A percentile compares a stretch with the other conserved stretches of the same genome.
Evolutionary conservation across 1,140 invertebrate species (phyloP).

Genomic region (Adoxophyes honmai): DNA sequence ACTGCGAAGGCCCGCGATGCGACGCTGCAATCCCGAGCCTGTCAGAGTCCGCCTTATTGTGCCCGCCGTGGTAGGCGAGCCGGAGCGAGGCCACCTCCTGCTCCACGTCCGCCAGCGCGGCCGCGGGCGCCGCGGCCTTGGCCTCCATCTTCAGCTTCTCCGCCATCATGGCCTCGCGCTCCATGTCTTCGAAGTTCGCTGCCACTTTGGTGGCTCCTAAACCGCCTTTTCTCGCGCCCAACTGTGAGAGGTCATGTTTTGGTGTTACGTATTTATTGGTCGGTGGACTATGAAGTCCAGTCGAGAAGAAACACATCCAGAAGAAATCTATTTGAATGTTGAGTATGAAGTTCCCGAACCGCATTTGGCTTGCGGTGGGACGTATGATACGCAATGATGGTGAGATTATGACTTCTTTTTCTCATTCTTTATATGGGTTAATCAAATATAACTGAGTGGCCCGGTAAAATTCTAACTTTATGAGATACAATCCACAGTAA

Average conservation of each 20-base stretch:
- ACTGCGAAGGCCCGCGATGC: constrained; percentile 40
- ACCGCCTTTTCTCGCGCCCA: constrained; percentile 92
- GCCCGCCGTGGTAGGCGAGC: constrained; percentile 90
- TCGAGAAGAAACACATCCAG: too few species aligned
- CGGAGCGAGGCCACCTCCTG: constrained; percentile 86
- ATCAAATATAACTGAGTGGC: too few species aligned
- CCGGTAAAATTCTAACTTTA: too few species aligned
- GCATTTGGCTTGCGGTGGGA: too few species aligned
- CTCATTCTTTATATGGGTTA: too few species aligned
- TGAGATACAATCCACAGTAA: too few species aligned
- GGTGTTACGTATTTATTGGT: too few species aligned
- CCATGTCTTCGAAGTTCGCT: constrained; percentile 97
- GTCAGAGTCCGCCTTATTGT: constrained; percentile 92
- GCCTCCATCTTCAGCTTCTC: constrained; percentile 85
- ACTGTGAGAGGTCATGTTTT: constrained; percentile 55
- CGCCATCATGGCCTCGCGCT: constrained; percentile 89
- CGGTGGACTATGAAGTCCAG: too few species aligned
- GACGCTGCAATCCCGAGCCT: constrained; percentile 92
- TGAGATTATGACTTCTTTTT: too few species aligned
- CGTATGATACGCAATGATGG: too few species aligned
- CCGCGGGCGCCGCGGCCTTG: constrained; percentile 54
- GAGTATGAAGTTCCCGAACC: too few species aligned
- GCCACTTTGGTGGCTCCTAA: constrained; percentile 98
- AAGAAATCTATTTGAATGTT: too few species aligned
- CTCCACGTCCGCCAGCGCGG: constrained; percentile 64